Evolutionary conservation across 2,113 vertebrate genomes (phyloP).

Genomic region (Ceratotherium simum): DNA sequence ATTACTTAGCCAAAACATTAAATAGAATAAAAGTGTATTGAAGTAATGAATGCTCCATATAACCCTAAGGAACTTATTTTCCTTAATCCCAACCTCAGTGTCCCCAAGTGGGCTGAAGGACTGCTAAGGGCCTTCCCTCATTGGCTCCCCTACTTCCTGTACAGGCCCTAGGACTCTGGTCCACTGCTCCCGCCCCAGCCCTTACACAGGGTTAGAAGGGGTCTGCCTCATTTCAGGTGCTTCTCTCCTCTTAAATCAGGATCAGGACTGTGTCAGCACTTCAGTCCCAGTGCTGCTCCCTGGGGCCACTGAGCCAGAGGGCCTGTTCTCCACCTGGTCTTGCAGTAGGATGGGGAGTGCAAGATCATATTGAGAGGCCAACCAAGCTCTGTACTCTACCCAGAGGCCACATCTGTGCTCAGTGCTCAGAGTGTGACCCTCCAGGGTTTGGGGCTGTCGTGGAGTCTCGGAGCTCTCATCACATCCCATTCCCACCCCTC

Average conservation of each 20-base stretch:
- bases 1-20: not conserved
- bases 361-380: not conserved
- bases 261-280: not conserved
- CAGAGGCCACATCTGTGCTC: not conserved
- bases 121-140: not conserved
- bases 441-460: not conserved
- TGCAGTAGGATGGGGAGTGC: not conserved
- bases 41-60: not conserved
- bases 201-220: not conserved
- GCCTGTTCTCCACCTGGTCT: not conserved
- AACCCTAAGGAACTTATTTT: not conserved
- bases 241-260: not conserved
- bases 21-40: not conserved
- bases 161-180: not conserved
- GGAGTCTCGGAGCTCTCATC: not conserved
- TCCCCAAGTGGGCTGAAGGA: not conserved
- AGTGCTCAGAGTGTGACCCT: not conserved
- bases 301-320: not conserved
- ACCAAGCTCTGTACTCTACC: not conserved
- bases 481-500: not conserved
- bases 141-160: not conserved
- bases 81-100: not conserved
- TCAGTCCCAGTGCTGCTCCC: not conserved
- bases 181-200: not conserved
- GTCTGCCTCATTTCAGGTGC: not conserved